Percentiles rank a stretch among this genome's conserved stretches.
phyloP scores from a whole-genome alignment of 2,797 vertebrate species.

The Paguma larvata region DNA sequence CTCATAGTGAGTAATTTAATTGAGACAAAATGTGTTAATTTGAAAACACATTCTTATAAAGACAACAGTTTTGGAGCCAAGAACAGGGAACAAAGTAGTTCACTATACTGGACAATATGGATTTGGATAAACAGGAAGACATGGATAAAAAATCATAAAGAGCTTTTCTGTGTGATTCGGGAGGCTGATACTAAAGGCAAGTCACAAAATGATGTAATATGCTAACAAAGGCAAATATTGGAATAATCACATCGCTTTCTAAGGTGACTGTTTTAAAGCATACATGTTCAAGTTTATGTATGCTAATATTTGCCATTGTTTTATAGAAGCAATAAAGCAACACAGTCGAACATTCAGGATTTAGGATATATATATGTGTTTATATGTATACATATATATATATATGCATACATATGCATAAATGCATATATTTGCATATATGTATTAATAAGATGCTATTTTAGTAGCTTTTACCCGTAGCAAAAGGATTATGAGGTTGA shows the following conservation, averaged over 20 bases:
- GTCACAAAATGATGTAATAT: not conserved
- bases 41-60: not conserved
- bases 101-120: not conserved
- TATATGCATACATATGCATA: not conserved
- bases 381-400: no score
- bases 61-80: not conserved
- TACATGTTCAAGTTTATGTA: not conserved
- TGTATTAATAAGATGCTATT: not conserved
- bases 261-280: not conserved
- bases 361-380: not conserved
- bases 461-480: not conserved
- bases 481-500: not conserved
- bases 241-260: not conserved
- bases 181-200: not conserved
- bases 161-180: not conserved
- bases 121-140: not conserved
- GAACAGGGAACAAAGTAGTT: not conserved
- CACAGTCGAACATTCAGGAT: not conserved
- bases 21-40: not conserved
- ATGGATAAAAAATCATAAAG: not conserved
- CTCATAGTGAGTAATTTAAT: not conserved
- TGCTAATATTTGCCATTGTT: not conserved
- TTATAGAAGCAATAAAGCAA: not conserved
- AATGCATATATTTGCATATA: no score
- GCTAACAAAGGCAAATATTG: not conserved